These are phyloP conservation scores for Cuniculus paca DNA, from an alignment of 2,797 vertebrate genomes.

Conservation along the genomic window DNA sequence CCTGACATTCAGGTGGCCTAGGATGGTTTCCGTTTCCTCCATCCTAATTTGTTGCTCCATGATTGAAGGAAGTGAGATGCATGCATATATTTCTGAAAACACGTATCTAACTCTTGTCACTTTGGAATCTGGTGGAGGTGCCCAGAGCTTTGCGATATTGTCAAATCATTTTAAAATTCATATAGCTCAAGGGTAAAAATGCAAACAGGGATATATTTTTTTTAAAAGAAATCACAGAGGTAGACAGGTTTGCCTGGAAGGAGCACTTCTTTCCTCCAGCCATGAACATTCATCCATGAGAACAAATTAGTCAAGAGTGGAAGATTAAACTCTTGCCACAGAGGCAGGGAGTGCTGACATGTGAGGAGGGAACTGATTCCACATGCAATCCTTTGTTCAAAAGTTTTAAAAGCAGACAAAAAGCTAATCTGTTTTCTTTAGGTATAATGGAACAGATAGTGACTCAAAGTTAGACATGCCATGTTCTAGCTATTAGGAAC, in stretches of 20 bases:
- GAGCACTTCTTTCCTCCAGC: conserved; percentile 52
- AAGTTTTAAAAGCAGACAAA: conserved; percentile 5
- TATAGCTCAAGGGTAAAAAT: conserved; percentile 6
- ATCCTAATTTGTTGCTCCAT: conserved; percentile 34
- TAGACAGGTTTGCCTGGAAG: conserved; percentile 33
- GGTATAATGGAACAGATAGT: background rate
- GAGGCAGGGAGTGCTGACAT: background rate
- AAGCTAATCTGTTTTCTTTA: background rate
- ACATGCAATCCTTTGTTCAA: conserved; percentile 21
- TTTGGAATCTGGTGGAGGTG: conserved; percentile 46
- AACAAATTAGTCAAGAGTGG: conserved; percentile 58
- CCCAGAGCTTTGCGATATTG: conserved; percentile 39
- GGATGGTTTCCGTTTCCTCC: background rate
- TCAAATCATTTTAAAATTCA: conserved; percentile 61
- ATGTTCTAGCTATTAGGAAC: background rate
- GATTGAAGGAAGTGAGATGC: conserved; percentile 49
- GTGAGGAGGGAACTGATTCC: conserved; percentile 32
- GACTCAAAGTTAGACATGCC: background rate
- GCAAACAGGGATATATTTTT: conserved; percentile 35
- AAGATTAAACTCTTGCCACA: conserved; percentile 45
- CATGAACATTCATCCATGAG: conserved; percentile 1
- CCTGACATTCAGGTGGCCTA: background rate
- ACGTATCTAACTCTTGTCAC: background rate
- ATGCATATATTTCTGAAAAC: background rate
- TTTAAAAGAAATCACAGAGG: conserved; percentile 52